A percentile compares a stretch with the other conserved stretches of the same genome.
phyloP scores from a whole-genome alignment of 37 sponge, comb jelly and placozoan genomes.

The Cladorhizidae sp. region DNA sequence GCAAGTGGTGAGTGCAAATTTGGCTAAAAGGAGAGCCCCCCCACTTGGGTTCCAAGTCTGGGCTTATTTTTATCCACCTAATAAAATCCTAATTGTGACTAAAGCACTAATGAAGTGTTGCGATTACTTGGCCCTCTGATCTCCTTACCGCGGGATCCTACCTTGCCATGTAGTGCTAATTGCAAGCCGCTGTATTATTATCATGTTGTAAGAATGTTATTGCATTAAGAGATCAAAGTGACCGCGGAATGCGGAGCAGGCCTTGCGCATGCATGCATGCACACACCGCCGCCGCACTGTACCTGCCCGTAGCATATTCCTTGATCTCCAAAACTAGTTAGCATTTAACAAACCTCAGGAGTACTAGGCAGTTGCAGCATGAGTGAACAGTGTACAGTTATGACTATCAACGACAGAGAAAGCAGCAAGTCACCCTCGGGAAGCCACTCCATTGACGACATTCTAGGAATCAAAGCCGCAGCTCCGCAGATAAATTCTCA shows the following conservation, averaged over 20 bases:
- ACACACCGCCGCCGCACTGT: neutral
- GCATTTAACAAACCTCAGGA: neutral
- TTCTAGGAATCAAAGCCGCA: slow-evolving; percentile 7
- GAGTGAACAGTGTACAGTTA: slow-evolving; percentile 32
- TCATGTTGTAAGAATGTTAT: slow-evolving; percentile 1
- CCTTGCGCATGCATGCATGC: neutral
- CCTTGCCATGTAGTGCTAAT: neutral
- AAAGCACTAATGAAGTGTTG: neutral
- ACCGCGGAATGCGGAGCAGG: slow-evolving; percentile 43
- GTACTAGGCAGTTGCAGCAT: slow-evolving; percentile 1
- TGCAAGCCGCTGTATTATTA: slow-evolving; percentile 11
- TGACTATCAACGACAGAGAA: slow-evolving; percentile 26
- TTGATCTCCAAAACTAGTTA: neutral
- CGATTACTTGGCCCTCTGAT: neutral
- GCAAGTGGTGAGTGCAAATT: no score
- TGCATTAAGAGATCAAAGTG: slow-evolving; percentile 55
- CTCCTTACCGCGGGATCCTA: neutral
- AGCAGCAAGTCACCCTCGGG: neutral
- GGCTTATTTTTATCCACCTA: no score
- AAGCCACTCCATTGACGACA: slow-evolving; percentile 30
- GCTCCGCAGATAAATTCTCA: neutral
- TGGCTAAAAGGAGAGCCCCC: no score
- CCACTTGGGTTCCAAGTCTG: no score
- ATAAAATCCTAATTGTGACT: neutral
- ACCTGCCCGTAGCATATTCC: neutral